Base-by-base conservation (phyloP, 2,797 vertebrate genomes). In the Coilia nasus region DNA sequence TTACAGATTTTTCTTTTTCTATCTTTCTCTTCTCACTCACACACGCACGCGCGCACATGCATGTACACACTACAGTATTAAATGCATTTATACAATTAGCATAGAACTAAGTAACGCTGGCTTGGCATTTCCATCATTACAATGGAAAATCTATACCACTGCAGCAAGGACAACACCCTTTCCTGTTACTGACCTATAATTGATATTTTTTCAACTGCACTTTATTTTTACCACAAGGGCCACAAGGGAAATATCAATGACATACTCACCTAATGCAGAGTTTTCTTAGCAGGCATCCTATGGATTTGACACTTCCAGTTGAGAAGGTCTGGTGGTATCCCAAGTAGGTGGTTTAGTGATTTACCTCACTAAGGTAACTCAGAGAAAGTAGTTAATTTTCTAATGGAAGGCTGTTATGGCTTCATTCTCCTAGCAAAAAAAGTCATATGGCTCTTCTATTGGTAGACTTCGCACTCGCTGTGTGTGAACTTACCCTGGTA, bases 241-340 rank as follows among this genome's bases (percentile, higher is more conserved):
- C 71, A 41, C 5, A 21, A 35, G 71, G 71, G 71, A 41, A 78
- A 78, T 78, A 44, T 78, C 71, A 78, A 11, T 78, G 71, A 41
- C 35, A 78, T 21, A n/a, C 71, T 78, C 31, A 78, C 17, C 71
- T 35, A 78, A 78, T 75, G 67, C 71, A 41, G 7, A 28, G 28
- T 41, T 31, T 2, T 41, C 31, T 41, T 31, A 35, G 71, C 35
- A 44, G 71, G 19, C 15, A 6, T 44, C 14, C 31, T 78, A 2
- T 21, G 71, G 31, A 78, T 78, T 54, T 54, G 50, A 54, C 50
- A 54, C 50, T 54, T 54, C 2, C 50, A 54, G 14, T 14, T 54
- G 7, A 54, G 50, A 7, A 54, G 50, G 35, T 41, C 35, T 41
- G 35, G 35, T 2, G 35, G 35, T n/a, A n/a, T n/a, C n/a, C n/a